Base-by-base conservation (phyloP, 2,113 vertebrate genomes). In the Macquaria australasica region DNA sequence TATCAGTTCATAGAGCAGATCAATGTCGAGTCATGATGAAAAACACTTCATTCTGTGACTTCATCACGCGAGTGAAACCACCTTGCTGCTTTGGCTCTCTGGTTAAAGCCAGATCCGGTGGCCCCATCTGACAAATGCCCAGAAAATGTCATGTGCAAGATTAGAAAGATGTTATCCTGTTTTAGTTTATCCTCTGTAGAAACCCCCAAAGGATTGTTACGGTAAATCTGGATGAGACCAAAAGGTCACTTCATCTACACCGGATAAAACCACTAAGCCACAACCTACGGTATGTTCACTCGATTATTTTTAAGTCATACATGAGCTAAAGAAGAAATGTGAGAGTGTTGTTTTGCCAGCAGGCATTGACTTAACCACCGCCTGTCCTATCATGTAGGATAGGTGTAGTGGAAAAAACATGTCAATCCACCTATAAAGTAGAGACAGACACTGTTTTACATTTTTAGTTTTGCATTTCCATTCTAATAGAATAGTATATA, bases 211-310 rank as follows among this genome's bases (percentile, higher is more conserved):
- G 71, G 72, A 84, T 83, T 87, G 18, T 70, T 68, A 41, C 4
- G 8, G 20, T 72, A 82, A 87, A 84, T 67, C 87, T 82, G 79
- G 66, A 85, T 73, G 60, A 81, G 72, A 63, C 15, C 73, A 72
- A 45, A 83, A 86, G 83, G 81, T 83, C 77, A 90, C 25, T 67
- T 76, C 56, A 88, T 83, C 78, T 82, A 64, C n/a, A 67, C 21
- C 0, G 53, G 64, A 84, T 87, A 77, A 89, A 86, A 73, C 50
- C 48, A 56, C 68, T 79, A 77, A 91, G 55, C 82, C 73, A 70
- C 15, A 64, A 84, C 25, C 31, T 41, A 25, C 12, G 0, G 1
- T 20, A 7, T 53, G 63, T 78, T 51, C 28, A 43, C 39, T 25
- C 10, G 0, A 41, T 73, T 77, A 50, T 76, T 70, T 81, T 71